phyloP scores from a whole-genome alignment of 2,888 invertebrate species.

The Eristalis pertinax region DNA sequence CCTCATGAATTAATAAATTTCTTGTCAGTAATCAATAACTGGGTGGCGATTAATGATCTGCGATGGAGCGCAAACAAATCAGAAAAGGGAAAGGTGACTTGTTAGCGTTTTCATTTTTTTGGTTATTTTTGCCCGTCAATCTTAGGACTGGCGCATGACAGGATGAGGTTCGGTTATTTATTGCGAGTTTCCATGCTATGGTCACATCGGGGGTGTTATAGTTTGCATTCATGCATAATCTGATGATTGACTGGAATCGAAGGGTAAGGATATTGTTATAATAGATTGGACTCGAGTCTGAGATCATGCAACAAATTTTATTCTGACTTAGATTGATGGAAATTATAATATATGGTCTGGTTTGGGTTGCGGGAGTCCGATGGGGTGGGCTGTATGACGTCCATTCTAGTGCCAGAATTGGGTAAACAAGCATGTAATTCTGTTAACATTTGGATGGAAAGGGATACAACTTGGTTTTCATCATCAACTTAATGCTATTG shows the following conservation, averaged over 20 bases:
- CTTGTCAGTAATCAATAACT: not conserved
- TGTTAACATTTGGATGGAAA: too few relatives aligned
- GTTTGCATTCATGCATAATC: not conserved
- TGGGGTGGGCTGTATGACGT: too few relatives aligned
- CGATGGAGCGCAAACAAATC: not conserved
- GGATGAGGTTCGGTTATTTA: not conserved
- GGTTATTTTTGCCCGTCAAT: not conserved
- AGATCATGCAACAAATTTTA: not conserved
- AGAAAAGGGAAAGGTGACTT: not conserved
- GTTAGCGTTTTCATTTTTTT: not conserved
- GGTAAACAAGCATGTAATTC: too few relatives aligned
- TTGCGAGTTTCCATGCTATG: not conserved
- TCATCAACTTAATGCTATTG: too few relatives aligned
- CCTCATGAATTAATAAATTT: not conserved
- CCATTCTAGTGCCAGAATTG: too few relatives aligned
- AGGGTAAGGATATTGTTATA: not conserved
- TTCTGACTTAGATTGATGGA: not conserved
- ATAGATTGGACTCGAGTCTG: not conserved
- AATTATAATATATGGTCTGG: too few relatives aligned
- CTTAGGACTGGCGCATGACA: not conserved
- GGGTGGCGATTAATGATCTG: not conserved
- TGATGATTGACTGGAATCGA: not conserved
- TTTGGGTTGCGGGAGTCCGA: too few relatives aligned
- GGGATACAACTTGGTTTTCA: too few relatives aligned
- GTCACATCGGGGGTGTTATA: not conserved